Conservation (phyloP, 2,113 vertebrate genomes). For the Antidorcas marsupialis region DNA sequence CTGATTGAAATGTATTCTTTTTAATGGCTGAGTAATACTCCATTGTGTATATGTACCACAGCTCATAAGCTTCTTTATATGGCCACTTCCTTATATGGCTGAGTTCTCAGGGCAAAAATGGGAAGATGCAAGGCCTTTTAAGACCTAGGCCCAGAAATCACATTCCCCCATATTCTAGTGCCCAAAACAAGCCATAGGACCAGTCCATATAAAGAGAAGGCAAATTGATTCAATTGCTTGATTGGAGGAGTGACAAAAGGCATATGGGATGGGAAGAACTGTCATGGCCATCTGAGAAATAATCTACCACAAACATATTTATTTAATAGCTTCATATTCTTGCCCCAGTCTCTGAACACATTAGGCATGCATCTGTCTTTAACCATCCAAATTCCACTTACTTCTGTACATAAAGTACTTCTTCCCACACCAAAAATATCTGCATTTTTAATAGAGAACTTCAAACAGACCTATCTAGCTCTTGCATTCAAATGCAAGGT, state of each 20-base stretch:
- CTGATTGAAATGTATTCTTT: too few species aligned
- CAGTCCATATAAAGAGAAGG: not conserved
- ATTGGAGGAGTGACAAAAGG: not conserved
- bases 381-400: not conserved
- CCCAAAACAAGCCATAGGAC: not conserved
- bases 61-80: not conserved
- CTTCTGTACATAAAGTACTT: not conserved
- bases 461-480: not conserved
- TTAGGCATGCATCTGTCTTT: not conserved
- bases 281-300: not conserved
- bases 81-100: not conserved
- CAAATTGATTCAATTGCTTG: not conserved
- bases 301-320: not conserved
- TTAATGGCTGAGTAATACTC: too few species aligned
- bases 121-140: not conserved
- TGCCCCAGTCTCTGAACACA: not conserved
- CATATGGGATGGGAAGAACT: not conserved
- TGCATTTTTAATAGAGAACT: not conserved
- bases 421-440: not conserved
- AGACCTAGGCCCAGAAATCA: not conserved
- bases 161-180: not conserved
- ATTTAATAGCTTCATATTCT: not conserved
- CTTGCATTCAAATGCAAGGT: not conserved
- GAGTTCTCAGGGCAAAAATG: not conserved
- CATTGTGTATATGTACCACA: too few species aligned